phyloP scores from a whole-genome alignment of 2,888 invertebrate genomes.

The Amiota mariae region DNA sequence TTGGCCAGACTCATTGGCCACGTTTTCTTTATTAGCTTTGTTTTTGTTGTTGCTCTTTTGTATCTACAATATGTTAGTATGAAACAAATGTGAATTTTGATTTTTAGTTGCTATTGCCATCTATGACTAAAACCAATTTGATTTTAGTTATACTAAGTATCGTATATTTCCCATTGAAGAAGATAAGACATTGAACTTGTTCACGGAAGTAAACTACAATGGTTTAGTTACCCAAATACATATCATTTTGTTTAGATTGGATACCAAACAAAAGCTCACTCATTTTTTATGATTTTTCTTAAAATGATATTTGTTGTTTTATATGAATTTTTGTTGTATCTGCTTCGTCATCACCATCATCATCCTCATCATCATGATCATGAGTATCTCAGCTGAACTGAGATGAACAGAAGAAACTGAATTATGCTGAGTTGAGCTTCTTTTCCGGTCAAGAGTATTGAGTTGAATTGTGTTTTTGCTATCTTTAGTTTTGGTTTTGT shows the following conservation, averaged over 20 bases:
- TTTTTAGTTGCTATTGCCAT: too few relatives aligned
- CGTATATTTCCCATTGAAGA: conserved; percentile 51
- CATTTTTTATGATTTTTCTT: too few relatives aligned
- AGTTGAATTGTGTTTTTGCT: not conserved
- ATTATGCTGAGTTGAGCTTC: conserved; percentile 13
- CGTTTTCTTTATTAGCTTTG: conserved; percentile 23
- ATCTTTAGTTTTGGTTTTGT: not conserved
- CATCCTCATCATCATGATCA: too few relatives aligned
- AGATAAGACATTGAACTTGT: conserved; percentile 58
- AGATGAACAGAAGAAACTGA: conserved; percentile 33
- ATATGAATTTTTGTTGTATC: too few relatives aligned
- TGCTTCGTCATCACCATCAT: too few relatives aligned
- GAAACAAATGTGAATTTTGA: too few relatives aligned
- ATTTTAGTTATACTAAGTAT: too few relatives aligned
- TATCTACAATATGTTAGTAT: too few relatives aligned
- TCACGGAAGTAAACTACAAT: conserved; percentile 47
- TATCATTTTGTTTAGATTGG: too few relatives aligned
- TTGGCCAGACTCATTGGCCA: conserved; percentile 11
- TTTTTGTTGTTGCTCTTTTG: conserved; percentile 28
- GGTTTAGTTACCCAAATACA: too few relatives aligned
- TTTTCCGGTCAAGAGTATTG: conserved; percentile 25
- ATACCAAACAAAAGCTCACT: not conserved
- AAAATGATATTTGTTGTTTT: too few relatives aligned
- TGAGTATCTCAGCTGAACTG: conserved; percentile 42
- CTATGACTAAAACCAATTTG: too few relatives aligned